Percentiles rank a stretch among this genome's conserved stretches.
These are phyloP conservation scores for Apotomis turbidana DNA, from an alignment of 2,888 invertebrate species.

Conservation along the genomic window DNA sequence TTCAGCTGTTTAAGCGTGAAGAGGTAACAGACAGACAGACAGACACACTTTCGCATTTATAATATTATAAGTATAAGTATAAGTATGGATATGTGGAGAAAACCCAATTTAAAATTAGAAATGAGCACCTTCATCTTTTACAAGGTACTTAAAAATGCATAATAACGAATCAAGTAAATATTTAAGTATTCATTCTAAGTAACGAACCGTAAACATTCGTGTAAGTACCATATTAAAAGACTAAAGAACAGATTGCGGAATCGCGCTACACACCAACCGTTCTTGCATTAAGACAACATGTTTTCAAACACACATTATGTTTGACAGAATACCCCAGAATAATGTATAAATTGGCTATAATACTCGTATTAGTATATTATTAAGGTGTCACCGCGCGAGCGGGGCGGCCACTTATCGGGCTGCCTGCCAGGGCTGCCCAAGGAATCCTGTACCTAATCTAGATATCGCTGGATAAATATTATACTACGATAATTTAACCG, in stretches of 20 bases:
- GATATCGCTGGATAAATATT: conserved; percentile 36
- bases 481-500: conserved; percentile 1
- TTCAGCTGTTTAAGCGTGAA: too few relatives aligned
- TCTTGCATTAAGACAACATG: conserved; percentile 16
- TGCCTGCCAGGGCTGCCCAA: conserved; percentile 15
- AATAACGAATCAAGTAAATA: too few relatives aligned
- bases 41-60: too few relatives aligned
- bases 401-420: conserved; percentile 37
- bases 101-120: too few relatives aligned
- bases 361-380: conserved; percentile 38
- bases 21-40: too few relatives aligned
- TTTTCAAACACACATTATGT: conserved; percentile 21
- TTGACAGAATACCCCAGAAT: conserved; percentile 25
- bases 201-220: background rate
- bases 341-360: conserved; percentile 30
- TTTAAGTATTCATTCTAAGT: too few relatives aligned
- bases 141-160: background rate
- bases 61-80: too few relatives aligned
- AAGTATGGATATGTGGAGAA: too few relatives aligned
- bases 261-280: background rate
- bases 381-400: conserved; percentile 30
- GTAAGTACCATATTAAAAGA: background rate
- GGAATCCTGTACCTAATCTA: conserved; percentile 32
- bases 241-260: background rate
- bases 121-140: background rate